Base-by-base conservation (phyloP, 2,797 vertebrate genomes). In the Salarias fasciatus region DNA sequence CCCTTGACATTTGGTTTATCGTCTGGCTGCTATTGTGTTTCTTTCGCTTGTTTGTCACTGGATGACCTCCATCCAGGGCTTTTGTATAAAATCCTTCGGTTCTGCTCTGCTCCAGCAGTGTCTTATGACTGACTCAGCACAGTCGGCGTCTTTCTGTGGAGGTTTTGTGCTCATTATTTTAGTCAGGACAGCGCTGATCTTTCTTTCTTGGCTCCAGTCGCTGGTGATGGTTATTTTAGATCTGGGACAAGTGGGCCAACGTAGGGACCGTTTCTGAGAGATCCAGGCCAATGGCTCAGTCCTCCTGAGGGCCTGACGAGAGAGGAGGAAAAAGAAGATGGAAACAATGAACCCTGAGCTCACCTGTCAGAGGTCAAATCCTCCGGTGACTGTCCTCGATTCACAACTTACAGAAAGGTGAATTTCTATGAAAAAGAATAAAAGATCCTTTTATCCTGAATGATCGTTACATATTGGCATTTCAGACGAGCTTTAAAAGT, bases 211-310 rank as follows among this genome's bases (percentile, higher is more conserved):
- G 57, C 68, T 61, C 75, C 45, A 48, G 40, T 13, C 50, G 53
- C 12, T 35, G 1, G 30, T 48, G 9, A 47, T 47, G 82, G 72
- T 77, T 80, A 82, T 83, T 90, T 80, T 79, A 77, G 77, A 62
- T 44, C 38, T 11, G 63, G 14, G 18, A 55, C 75, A 86, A 82
- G 69, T 88, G 79, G 88, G 79, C 52, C 88, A 88, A 60, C 83
- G 69, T 67, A 52, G 48, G 46, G 53, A 48, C 31, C 64, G 46
- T 3, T 46, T 1, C 40, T 11, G 62, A 63, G 77, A 82, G 72
- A 81, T 76, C 31, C 38, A 84, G 85, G 79, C 64, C 79, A 75
- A 38, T 37, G 72, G 50, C 61, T 75, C 61, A 35, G 55, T 65
- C 54, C 83, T 75, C 79, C 49, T 0, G 78, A 82, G 83, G 66